Percentiles rank a stretch among this genome's conserved stretches.
These are phyloP conservation scores for Sminthurides aquaticus DNA, from an alignment of 2,888 invertebrate species.

Conservation along the genomic window DNA sequence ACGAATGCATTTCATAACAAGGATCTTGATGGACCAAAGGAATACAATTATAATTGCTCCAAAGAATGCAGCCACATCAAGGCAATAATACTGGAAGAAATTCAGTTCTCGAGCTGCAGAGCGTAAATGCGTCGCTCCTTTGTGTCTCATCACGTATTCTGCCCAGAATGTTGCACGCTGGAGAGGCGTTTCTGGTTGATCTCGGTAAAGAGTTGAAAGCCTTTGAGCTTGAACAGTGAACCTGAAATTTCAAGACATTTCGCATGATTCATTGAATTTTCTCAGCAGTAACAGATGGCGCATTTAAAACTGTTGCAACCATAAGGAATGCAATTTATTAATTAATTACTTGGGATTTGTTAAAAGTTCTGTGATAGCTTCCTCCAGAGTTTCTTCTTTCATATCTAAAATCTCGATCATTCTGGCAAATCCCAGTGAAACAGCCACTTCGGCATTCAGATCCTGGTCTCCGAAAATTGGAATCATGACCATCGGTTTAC, in stretches of 20 bases:
- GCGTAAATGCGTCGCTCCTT: constrained; percentile 38
- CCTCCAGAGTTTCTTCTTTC: constrained; percentile 48
- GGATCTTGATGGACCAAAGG: constrained; percentile 11
- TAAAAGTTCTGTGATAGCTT: constrained; percentile 2
- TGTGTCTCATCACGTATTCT: constrained; percentile 47
- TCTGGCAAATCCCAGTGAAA: constrained; percentile 53
- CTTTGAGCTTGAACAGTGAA: constrained; percentile 44
- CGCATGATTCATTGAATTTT: too few species aligned
- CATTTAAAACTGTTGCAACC: too few species aligned
- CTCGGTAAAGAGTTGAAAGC: constrained; percentile 49
- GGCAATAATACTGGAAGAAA: constrained; percentile 43
- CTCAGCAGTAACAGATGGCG: too few species aligned
- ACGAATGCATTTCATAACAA: not conserved
- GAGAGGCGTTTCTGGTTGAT: constrained; percentile 41
- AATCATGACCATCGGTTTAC: constrained; percentile 58
- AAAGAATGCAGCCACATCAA: constrained; percentile 39
- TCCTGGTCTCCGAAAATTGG: constrained; percentile 53
- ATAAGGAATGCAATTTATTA: too few species aligned
- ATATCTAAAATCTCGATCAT: constrained; percentile 52
- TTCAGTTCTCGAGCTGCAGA: constrained; percentile 42
- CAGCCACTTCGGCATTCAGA: constrained; percentile 55
- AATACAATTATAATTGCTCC: not conserved
- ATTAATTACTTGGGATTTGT: not conserved
- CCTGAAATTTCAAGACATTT: not conserved
- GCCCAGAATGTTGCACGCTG: constrained; percentile 23